Evolutionary conservation across 2,888 invertebrate genomes (phyloP), one percentile per base, ranked within the genome.

Genomic region (Scaptodrosophila latifasciaeformis): DNA sequence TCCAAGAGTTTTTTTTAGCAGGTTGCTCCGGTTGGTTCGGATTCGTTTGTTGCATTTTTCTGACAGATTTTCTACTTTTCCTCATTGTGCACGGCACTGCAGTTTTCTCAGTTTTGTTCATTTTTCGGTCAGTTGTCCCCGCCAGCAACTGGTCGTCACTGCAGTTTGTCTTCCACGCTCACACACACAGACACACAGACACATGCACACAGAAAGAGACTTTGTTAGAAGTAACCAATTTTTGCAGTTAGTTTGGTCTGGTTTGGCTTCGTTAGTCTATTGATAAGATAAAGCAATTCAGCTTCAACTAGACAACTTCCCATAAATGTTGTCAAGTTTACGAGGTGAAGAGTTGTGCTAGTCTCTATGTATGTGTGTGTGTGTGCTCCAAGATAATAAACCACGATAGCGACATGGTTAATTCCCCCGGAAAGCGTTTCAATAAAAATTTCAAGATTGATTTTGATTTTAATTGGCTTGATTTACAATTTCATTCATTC

Each of bases 281-380:
- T 70, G 71, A 78, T 71, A 71, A 74, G 75, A 77, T 77, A 74
- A 78, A 67, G 67, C 60, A 34, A 34, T 34, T 12, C 34, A n/a
- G n/a, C n/a, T n/a, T n/a, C n/a, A n/a, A n/a, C n/a, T n/a, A n/a
- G n/a, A n/a, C n/a, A n/a, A n/a, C n/a, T n/a, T n/a, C n/a, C n/a
- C n/a, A n/a, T n/a, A n/a, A n/a, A n/a, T n/a, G n/a, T n/a, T n/a
- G n/a, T n/a, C n/a, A n/a, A n/a, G n/a, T n/a, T n/a, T n/a, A n/a
- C n/a, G n/a, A n/a, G n/a, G n/a, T n/a, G n/a, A n/a, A n/a, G n/a
- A n/a, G n/a, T n/a, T n/a, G n/a, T n/a, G n/a, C n/a, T n/a, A n/a
- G n/a, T n/a, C n/a, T n/a, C n/a, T n/a, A n/a, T n/a, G n/a, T n/a
- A n/a, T n/a, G n/a, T n/a, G n/a, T n/a, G n/a, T n/a, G n/a, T n/a